Percentiles rank a stretch among this genome's conserved stretches.
Conservation (phyloP, 1,140 invertebrate genomes). For the Arion vulgaris region DNA sequence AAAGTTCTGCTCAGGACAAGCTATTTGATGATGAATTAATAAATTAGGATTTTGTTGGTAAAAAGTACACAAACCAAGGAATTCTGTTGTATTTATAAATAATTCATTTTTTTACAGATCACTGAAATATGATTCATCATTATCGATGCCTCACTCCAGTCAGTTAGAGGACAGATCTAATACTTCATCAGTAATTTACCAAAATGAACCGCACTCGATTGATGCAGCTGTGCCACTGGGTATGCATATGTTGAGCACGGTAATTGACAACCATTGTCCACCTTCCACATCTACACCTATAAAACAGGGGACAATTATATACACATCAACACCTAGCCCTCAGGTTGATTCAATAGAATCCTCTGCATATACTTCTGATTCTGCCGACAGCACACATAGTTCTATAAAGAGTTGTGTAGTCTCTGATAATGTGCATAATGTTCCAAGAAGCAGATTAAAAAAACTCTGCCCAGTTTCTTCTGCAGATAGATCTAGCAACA, state of each 20-base stretch:
- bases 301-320: not conserved
- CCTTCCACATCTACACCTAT: conserved; percentile 21
- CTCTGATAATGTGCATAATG: not conserved
- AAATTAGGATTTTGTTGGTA: no score
- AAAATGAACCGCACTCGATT: not conserved
- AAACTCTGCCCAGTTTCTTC: not conserved
- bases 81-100: no score
- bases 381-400: not conserved
- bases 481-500: not conserved
- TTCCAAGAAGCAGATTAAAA: not conserved
- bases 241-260: not conserved
- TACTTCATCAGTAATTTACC: not conserved
- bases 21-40: no score
- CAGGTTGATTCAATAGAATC: not conserved
- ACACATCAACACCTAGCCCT: not conserved
- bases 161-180: not conserved
- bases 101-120: not conserved
- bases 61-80: no score
- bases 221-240: not conserved
- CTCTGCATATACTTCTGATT: not conserved
- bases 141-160: not conserved
- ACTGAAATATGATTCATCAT: not conserved
- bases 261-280: not conserved
- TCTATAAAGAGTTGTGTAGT: not conserved
- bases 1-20: no score